Evolutionary conservation across 2,888 invertebrate genomes (phyloP).

Genomic region (Chymomyza procnemis): DNA sequence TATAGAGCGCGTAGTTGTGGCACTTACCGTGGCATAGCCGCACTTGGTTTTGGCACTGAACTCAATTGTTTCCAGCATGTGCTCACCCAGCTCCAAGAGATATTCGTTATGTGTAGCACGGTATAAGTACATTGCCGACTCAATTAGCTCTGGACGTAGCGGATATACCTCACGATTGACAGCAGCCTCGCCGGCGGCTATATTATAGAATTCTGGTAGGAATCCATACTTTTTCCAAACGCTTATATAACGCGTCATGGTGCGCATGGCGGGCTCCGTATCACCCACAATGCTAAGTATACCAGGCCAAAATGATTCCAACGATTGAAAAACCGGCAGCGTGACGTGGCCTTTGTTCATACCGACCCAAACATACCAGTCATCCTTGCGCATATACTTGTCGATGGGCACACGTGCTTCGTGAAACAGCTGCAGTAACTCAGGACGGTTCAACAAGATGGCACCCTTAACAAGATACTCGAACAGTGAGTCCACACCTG

Average conservation of each 20-base stretch:
- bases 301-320: conserved; percentile 99
- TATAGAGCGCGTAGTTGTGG: background rate
- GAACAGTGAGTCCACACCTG: conserved; percentile 97
- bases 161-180: conserved; percentile 93
- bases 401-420: conserved; percentile 88
- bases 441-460: conserved; percentile 91
- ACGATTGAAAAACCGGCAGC: conserved; percentile 97
- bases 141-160: conserved; percentile 95
- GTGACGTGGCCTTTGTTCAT: conserved; percentile 97
- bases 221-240: conserved; percentile 99
- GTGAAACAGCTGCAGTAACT: conserved; percentile 93
- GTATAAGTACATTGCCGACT: conserved; percentile 98
- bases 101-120: conserved; percentile 95
- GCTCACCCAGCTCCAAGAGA: conserved; percentile 94
- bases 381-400: conserved; percentile 92
- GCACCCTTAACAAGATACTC: conserved; percentile 99
- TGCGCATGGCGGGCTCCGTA: conserved; percentile 92
- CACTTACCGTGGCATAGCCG: conserved; percentile 96
- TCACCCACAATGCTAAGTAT: conserved; percentile 93
- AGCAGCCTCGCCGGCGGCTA: conserved; percentile 91
- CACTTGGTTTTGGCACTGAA: conserved; percentile 95
- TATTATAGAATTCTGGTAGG: conserved; percentile 98
- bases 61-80: conserved; percentile 95
- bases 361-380: conserved; percentile 99
- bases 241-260: conserved; percentile 96